Evolutionary conservation across 2,113 vertebrate species (phyloP).

Genomic region (Xiphias gladius): DNA sequence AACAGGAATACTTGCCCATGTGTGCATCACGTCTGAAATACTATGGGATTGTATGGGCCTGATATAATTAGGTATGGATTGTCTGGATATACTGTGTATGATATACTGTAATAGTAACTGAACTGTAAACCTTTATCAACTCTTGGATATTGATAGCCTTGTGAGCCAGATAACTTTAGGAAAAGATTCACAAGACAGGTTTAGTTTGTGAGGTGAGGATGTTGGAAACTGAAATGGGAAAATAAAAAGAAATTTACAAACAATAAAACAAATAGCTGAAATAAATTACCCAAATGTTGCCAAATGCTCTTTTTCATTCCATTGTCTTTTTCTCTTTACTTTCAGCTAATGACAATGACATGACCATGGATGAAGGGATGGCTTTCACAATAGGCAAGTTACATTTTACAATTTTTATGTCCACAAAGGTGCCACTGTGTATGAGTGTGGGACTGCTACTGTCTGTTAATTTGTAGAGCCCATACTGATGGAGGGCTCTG

Average conservation of each 20-base stretch:
- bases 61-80: too few relatives aligned
- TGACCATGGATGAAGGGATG: slow-evolving; percentile 86
- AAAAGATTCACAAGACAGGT: too few relatives aligned
- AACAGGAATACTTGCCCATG: too few relatives aligned
- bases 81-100: too few relatives aligned
- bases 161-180: too few relatives aligned
- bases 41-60: too few relatives aligned
- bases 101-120: too few relatives aligned
- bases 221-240: background rate
- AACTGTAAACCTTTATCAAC: too few relatives aligned
- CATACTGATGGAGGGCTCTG: slow-evolving; percentile 93
- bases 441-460: background rate
- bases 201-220: background rate
- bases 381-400: slow-evolving; percentile 84
- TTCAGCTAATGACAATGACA: slow-evolving; percentile 84
- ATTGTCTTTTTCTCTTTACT: slow-evolving; percentile 6
- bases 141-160: too few relatives aligned
- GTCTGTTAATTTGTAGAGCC: slow-evolving; percentile 86
- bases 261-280: background rate
- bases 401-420: background rate
- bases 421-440: background rate
- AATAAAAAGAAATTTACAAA: background rate
- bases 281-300: background rate
- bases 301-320: background rate
- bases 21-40: too few relatives aligned